A percentile compares a stretch with the other conserved stretches of the same genome.
Evolutionary conservation across 2,113 vertebrate genomes (phyloP).

Genomic region (Hystrix brachyura): DNA sequence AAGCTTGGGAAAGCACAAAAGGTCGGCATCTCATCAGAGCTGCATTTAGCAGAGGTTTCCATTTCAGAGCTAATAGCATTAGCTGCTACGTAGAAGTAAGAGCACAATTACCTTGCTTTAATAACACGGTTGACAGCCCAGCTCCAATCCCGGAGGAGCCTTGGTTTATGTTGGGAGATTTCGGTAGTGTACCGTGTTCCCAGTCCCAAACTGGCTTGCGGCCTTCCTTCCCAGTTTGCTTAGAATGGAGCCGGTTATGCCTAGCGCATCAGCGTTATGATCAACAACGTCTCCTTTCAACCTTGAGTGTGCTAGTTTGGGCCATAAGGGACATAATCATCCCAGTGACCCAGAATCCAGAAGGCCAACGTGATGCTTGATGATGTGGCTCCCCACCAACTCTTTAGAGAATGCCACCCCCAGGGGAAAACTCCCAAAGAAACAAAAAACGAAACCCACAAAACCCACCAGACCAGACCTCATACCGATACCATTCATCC

Average conservation of each 20-base stretch:
- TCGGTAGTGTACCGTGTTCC: neutral
- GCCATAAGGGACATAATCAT: neutral
- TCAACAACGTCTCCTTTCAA: neutral
- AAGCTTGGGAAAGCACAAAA: neutral
- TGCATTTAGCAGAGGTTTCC: slow-evolving; percentile 20
- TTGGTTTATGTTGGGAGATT: neutral
- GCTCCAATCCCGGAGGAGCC: neutral
- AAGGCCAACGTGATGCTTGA: neutral
- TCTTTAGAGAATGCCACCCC: neutral
- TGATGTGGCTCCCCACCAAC: neutral
- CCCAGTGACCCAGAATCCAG: neutral
- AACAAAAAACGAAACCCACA: neutral
- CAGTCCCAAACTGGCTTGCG: neutral
- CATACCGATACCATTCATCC: neutral
- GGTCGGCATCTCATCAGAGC: neutral
- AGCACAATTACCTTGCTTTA: slow-evolving; percentile 25
- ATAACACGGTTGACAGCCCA: neutral
- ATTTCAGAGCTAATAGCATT: neutral
- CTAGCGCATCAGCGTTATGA: neutral
- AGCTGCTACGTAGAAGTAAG: neutral
- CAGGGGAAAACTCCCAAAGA: neutral
- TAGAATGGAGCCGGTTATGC: neutral
- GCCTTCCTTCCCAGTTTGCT: neutral
- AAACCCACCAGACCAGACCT: neutral
- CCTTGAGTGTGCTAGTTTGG: neutral